Evolutionary conservation across 2,113 vertebrate genomes (phyloP).

Genomic region (Callorhinus ursinus): DNA sequence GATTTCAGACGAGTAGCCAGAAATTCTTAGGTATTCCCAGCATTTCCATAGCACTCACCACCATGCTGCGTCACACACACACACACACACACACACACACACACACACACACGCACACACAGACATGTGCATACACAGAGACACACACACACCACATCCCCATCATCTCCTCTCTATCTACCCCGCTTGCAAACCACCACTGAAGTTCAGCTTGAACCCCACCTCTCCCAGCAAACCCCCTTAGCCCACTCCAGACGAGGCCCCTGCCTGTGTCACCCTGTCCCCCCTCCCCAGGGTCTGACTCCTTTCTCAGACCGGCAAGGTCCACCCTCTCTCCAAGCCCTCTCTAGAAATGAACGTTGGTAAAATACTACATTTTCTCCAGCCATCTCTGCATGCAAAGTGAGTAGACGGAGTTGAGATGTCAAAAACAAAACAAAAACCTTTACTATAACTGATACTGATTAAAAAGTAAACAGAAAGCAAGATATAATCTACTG

Average conservation of each 20-base stretch:
- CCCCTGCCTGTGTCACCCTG: not conserved
- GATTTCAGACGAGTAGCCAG: not conserved
- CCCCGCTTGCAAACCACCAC: not conserved
- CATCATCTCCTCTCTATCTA: not conserved
- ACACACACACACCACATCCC: not conserved
- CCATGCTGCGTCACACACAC: not conserved
- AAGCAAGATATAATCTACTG: not conserved
- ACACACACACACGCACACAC: not conserved
- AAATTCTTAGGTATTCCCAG: not conserved
- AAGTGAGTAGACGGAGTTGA: not conserved
- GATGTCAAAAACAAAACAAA: slow-evolving; percentile 16
- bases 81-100: too few species aligned
- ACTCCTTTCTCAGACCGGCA: not conserved
- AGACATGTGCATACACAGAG: not conserved
- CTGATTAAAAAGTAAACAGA: not conserved
- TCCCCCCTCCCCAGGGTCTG: not conserved
- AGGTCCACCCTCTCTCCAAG: not conserved
- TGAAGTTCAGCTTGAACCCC: not conserved
- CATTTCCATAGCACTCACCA: fast-evolving
- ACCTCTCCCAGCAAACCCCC: not conserved
- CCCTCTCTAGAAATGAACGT: not conserved
- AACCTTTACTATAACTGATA: not conserved
- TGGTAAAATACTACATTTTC: not conserved
- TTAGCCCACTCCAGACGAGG: not conserved
- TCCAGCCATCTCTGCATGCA: not conserved